Evolutionary conservation across 2,888 invertebrate genomes (phyloP).

Genomic region (Clistopyga incitator): DNA sequence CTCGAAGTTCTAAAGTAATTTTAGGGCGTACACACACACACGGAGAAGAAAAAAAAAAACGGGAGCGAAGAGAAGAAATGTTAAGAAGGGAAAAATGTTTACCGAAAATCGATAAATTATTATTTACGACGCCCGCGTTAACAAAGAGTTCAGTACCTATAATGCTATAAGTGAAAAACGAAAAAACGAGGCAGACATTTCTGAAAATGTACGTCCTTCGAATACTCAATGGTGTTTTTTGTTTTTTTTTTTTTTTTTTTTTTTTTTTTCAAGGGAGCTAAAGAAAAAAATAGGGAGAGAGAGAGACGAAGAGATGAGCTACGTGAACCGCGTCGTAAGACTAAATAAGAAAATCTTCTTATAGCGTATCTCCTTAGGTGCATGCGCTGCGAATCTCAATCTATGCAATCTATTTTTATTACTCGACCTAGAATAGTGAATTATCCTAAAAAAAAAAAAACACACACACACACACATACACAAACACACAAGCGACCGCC

Average conservation of each 20-base stretch:
- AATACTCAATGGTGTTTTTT: slow-evolving; percentile 34
- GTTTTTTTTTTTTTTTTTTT: no score
- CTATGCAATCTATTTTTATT: slow-evolving; percentile 84
- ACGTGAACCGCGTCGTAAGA: slow-evolving; percentile 48
- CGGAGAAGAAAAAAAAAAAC: slow-evolving; percentile 50
- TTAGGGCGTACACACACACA: slow-evolving; percentile 53
- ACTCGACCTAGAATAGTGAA: slow-evolving; percentile 78
- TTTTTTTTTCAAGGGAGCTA: background rate
- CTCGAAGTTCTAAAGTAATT: slow-evolving; percentile 68
- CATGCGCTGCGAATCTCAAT: slow-evolving; percentile 82
- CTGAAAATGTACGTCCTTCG: background rate
- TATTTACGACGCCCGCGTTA: slow-evolving; percentile 52
- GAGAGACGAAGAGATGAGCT: slow-evolving; percentile 33
- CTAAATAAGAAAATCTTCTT: slow-evolving; percentile 71
- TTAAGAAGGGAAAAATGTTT: slow-evolving; percentile 16
- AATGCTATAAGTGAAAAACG: slow-evolving; percentile 47
- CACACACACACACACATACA: no score
- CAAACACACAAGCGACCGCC: slow-evolving; percentile 62
- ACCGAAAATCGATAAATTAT: slow-evolving; percentile 49
- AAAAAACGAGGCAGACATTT: slow-evolving; percentile 17
- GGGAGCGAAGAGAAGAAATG: slow-evolving; percentile 8
- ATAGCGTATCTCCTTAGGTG: slow-evolving; percentile 78
- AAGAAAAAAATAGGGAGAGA: slow-evolving; percentile 4
- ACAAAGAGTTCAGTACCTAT: slow-evolving; percentile 68
- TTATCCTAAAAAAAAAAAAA: slow-evolving; percentile 18